Conservation (phyloP, 2,113 vertebrate genomes). For the Accipiter virgatus region DNA sequence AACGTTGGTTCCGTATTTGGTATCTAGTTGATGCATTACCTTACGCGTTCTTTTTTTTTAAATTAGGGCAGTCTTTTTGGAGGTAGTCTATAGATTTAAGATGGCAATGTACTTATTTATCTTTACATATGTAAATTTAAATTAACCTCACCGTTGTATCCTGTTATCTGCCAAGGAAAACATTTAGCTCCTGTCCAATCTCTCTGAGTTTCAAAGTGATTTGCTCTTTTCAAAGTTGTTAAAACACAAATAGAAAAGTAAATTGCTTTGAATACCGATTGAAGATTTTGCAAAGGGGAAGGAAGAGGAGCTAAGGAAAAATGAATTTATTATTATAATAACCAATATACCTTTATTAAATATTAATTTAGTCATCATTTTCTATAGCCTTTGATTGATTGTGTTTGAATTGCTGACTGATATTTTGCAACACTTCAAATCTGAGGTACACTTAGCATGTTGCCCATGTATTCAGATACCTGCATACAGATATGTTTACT, state of each 20-base stretch:
- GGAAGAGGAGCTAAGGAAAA: background rate
- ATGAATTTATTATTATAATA: slow-evolving; percentile 27
- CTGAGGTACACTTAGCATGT: background rate
- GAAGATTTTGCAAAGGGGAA: background rate
- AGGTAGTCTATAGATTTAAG: background rate
- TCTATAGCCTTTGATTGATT: background rate
- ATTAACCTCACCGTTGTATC: background rate
- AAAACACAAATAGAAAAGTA: slow-evolving; percentile 14
- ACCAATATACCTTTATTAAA: slow-evolving; percentile 37
- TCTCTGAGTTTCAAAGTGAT: slow-evolving; percentile 13
- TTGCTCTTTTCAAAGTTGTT: slow-evolving; percentile 22
- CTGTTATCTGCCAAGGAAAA: slow-evolving; percentile 16
- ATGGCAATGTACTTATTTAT: slow-evolving; percentile 8
- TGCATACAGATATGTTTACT: background rate
- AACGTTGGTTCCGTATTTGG: background rate
- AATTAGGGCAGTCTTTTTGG: background rate
- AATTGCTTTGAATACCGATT: background rate
- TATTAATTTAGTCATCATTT: slow-evolving; percentile 48
- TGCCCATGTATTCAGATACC: background rate
- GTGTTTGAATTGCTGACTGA: background rate
- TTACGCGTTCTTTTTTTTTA: slow-evolving; percentile 33
- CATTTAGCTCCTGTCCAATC: background rate
- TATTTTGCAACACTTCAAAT: slow-evolving; percentile 4
- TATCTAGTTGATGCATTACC: background rate
- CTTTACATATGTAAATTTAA: background rate